phyloP scores from a whole-genome alignment of 23 tunicate genomes.

The Phallusia fumigata region DNA sequence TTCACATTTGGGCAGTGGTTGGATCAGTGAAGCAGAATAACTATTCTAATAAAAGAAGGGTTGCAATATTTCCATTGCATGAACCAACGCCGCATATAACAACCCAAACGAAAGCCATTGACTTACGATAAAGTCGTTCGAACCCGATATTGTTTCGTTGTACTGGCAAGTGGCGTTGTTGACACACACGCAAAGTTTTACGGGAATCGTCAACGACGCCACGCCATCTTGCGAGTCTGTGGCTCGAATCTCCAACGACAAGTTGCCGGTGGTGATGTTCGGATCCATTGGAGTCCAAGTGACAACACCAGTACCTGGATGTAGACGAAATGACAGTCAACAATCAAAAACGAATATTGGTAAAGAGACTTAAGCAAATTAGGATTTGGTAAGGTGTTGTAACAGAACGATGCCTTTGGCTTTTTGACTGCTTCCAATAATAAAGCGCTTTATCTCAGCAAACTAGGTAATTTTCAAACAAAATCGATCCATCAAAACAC shows the following conservation, averaged over 20 bases:
- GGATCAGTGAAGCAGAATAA: too few species aligned
- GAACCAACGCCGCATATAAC: too few species aligned
- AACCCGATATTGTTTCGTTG: neutral
- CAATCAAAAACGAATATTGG: neutral
- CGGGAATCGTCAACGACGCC: neutral
- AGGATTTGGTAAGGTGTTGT: too few species aligned
- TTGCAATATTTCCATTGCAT: too few species aligned
- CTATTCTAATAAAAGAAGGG: too few species aligned
- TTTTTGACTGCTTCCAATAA: too few species aligned
- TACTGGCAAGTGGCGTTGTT: neutral
- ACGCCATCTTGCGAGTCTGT: conserved; percentile 4
- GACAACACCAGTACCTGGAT: conserved; percentile 18
- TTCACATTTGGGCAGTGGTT: neutral
- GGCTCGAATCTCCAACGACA: conserved; percentile 17
- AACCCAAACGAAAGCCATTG: neutral
- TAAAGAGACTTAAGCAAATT: neutral
- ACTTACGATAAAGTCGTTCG: neutral
- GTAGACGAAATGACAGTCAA: neutral
- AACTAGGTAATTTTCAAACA: too few species aligned
- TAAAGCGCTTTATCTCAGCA: too few species aligned
- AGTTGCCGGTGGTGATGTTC: neutral
- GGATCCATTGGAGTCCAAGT: conserved; percentile 33
- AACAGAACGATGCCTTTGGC: too few species aligned
- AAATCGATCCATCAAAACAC: too few species aligned
- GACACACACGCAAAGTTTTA: conserved; percentile 9